Base-by-base conservation (phyloP, 2,797 vertebrate species). In the Myotis vivesi region DNA sequence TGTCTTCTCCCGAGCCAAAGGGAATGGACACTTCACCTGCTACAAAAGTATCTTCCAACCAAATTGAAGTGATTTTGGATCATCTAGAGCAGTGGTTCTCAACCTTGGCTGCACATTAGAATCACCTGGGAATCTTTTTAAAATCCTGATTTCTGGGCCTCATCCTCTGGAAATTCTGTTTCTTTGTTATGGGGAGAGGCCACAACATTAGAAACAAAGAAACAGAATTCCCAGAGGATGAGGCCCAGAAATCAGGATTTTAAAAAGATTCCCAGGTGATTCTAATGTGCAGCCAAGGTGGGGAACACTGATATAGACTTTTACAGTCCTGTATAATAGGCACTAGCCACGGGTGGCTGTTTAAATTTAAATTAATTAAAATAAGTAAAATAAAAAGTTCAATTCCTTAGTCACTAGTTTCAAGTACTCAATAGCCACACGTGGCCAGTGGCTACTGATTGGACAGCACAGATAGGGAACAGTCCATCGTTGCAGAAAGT, bases 351-450 rank as follows among this genome's bases (percentile, higher is more conserved):
- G 4, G 7, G 10, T 75, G 72, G 11, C 30, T 49, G 38, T 85
- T 95, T 91, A 53, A 62, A 44, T 87, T 59, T 84, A 51, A 62
- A 44, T 81, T 69, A 38, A 75, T 57, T 55, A 82, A 92, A 53
- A 92, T 25, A 91, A 83, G 44, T 71, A 71, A 87, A 82, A 71
- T 79, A 53, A 87, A 53, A 71, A 93, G 80, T 87, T 81, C 33
- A 53, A 1, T 85, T 85, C 38, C 69, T 93, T 22, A 36, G 49
- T 82, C 57, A 82, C 44, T 79, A 72, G 44, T 88, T 90, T 90
- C 85, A 92, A 59, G 68, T 81, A 81, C 36, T 82, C 46, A 28
- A 2, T 62, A 91, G 38, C 33, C 92, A 90, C 53, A 79, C 4
- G 1, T 84, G 53, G 25, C 51, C 71, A 38, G 44, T 33, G 88